phyloP scores from a whole-genome alignment of 1,140 invertebrate species.

The Yoshiicerus persimilis region DNA sequence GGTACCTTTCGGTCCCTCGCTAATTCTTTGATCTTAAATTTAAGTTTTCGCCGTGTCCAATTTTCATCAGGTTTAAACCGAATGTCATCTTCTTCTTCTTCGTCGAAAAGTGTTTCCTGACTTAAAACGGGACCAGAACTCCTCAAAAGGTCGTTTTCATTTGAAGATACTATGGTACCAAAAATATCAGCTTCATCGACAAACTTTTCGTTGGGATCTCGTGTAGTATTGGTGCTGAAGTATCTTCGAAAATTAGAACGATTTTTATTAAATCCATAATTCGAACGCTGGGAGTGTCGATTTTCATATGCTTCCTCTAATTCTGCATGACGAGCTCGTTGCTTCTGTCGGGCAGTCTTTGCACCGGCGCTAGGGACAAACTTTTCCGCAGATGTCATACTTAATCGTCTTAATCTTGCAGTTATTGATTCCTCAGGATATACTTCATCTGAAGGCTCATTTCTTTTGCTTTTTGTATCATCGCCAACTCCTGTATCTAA shows the following conservation, averaged over 20 bases:
- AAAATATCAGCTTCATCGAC: neutral
- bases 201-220: neutral
- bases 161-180: neutral
- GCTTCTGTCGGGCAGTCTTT: neutral
- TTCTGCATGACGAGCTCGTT: neutral
- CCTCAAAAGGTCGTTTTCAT: neutral
- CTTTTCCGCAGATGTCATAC: neutral
- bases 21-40: slow-evolving; percentile 16
- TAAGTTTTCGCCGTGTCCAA: slow-evolving; percentile 22
- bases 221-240: neutral
- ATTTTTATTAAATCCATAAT: neutral
- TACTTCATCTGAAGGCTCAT: neutral
- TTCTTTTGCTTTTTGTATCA: neutral
- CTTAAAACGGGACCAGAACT: neutral
- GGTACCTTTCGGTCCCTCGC: slow-evolving; percentile 19
- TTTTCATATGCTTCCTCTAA: neutral
- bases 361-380: neutral
- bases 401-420: neutral
- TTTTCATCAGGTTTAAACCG: slow-evolving; percentile 24
- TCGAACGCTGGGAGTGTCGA: neutral
- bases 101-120: neutral
- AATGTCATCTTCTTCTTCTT: slow-evolving; percentile 36
- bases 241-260: neutral
- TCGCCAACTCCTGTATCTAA: neutral
- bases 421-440: neutral